Evolutionary conservation across 1,140 invertebrate genomes (phyloP).

Genomic region (Hormaphis cornu): DNA sequence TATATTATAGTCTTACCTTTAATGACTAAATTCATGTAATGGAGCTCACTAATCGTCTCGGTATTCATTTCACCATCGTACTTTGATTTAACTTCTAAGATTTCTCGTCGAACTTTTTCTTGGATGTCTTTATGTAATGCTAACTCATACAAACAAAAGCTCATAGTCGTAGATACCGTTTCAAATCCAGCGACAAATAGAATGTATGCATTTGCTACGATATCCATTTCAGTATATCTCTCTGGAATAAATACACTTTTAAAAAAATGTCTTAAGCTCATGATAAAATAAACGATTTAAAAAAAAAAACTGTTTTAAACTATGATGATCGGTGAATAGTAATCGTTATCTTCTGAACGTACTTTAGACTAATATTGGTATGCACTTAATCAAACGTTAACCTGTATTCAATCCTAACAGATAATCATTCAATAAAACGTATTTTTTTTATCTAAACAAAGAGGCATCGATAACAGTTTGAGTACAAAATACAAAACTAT

Average conservation of each 20-base stretch:
- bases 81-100: conserved; percentile 43
- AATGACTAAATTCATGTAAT: conserved; percentile 49
- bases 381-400: no score
- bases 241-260: not conserved
- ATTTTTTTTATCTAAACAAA: no score
- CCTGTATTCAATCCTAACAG: no score
- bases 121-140: conserved; percentile 50
- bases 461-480: no score
- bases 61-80: conserved; percentile 46
- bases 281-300: not conserved
- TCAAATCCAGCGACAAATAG: conserved; percentile 51
- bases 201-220: conserved; percentile 38
- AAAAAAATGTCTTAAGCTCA: not conserved
- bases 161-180: conserved; percentile 48
- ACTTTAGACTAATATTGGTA: no score
- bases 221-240: conserved; percentile 29
- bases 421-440: no score
- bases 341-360: no score
- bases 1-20: conserved; percentile 46
- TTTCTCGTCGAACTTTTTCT: conserved; percentile 49
- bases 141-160: conserved; percentile 44
- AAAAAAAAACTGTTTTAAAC: no score
- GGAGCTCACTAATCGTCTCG: conserved; percentile 45
- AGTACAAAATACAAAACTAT: no score
- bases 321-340: no score